Evolutionary conservation across 2,888 invertebrate species (phyloP).

Genomic region (Luffia ferchaultella): DNA sequence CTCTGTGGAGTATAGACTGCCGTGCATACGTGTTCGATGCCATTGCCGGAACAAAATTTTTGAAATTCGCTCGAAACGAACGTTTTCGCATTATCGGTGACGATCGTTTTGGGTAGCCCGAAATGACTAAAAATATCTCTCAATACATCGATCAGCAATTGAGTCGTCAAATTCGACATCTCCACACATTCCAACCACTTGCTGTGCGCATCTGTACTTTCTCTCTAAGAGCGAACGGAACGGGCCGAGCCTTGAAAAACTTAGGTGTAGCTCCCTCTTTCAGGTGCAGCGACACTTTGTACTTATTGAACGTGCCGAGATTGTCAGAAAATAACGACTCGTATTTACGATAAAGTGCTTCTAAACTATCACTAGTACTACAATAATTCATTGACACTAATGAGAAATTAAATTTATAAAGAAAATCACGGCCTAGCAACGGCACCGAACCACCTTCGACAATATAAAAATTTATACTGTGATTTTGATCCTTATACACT

Average conservation of each 20-base stretch:
- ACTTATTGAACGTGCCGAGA: constrained; percentile 14
- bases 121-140: not conserved
- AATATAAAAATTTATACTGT: constrained; percentile 14
- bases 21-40: not conserved
- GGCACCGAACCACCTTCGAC: constrained; percentile 17
- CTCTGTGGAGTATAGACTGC: not conserved
- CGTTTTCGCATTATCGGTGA: not conserved
- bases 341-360: constrained; percentile 5
- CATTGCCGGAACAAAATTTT: not conserved
- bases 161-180: not conserved
- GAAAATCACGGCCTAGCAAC: constrained; percentile 15
- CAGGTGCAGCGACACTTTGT: constrained; percentile 10
- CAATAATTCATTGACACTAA: constrained; percentile 6
- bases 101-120: not conserved
- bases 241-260: constrained; percentile 18
- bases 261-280: too few species aligned
- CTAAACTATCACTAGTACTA: constrained; percentile 6
- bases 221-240: constrained; percentile 20
- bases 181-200: not conserved
- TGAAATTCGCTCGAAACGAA: not conserved
- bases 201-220: constrained; percentile 12
- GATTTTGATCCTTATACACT: too few species aligned
- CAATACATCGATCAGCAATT: not conserved
- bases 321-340: constrained; percentile 12
- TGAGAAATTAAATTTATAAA: too few species aligned